phyloP scores from a whole-genome alignment of 2,797 vertebrate species.

The Vultur gryphus region DNA sequence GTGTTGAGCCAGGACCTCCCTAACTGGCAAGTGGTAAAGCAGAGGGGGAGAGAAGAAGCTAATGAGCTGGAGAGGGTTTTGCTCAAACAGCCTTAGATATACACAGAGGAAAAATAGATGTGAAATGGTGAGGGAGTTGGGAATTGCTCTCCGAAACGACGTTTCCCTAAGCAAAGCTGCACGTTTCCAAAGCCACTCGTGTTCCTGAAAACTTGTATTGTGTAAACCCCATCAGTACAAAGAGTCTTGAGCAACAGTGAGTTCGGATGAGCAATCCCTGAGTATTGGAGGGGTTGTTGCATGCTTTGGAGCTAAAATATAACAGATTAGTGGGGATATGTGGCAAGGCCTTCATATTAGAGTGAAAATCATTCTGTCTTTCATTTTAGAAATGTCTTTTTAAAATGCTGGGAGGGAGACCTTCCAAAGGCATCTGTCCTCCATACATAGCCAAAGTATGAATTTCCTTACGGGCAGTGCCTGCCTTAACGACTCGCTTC shows the following conservation, averaged over 20 bases:
- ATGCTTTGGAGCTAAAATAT: neutral
- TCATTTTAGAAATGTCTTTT: neutral
- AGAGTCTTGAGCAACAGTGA: neutral
- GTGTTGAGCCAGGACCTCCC: neutral
- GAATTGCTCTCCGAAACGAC: neutral
- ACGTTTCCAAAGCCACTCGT: neutral
- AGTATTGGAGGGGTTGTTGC: neutral
- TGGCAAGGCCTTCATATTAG: neutral
- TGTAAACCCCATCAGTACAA: neutral
- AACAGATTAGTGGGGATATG: neutral
- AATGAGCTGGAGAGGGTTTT: neutral
- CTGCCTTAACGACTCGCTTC: neutral
- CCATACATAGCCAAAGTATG: neutral
- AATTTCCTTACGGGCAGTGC: neutral
- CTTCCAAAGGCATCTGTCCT: neutral
- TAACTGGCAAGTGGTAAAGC: neutral
- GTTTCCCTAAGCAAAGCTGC: neutral
- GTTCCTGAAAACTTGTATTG: neutral
- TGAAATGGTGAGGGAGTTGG: neutral
- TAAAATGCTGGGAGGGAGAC: neutral
- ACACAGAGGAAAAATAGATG: neutral
- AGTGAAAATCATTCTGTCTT: constrained; percentile 4
- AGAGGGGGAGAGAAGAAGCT: neutral
- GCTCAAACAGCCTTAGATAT: neutral
- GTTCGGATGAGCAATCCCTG: neutral